Base-by-base conservation (phyloP, 2,113 vertebrate genomes). In the Pterocles burchelli region DNA sequence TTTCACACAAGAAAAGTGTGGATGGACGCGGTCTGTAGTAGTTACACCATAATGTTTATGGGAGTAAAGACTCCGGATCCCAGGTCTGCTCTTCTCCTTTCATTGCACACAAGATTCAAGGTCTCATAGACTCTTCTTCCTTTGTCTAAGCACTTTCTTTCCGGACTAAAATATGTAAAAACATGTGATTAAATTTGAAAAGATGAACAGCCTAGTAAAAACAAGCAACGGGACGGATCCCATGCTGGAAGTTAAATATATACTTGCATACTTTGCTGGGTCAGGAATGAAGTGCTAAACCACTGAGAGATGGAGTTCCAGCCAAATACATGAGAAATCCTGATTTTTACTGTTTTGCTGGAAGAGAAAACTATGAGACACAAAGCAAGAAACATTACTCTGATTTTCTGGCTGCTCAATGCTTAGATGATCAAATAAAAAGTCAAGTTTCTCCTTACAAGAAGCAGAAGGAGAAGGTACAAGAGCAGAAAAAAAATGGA, bases 211-310 rank as follows among this genome's bases (percentile, higher is more conserved):
- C 13, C 71, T 26, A 83, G 41, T 59, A 58, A 93, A 92, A 95
- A 88, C 38, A 95, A 93, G 68, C 52, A 94, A 81, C 28, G 13
- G 38, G 62, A 67, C 7, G 2, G 59, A 89, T 74, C 68, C 36
- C 80, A 71, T 46, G 22, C 43, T 94, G 76, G 16, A 96, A 78
- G 29, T 81, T 87, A 93, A 96, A 89, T 59, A 96, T 18, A 81
- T 84, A 74, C 65, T 93, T 71, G 80, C 76, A 87, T 87, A 87
- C 63, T 96, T 87, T 58, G 21, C 61, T 54, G 33, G 84, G 73
- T 87, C 52, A 71, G 65, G 77, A 95, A 94, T 78, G 57, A 94
- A 87, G 70, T 55, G 77, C 52, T 78, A 71, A 95, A 86, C 87
- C 82, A 92, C 67, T 10, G 25, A 77, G 17, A 66, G 33, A 26